Percentiles rank a stretch among this genome's conserved stretches.
Conservation (phyloP, 2,113 vertebrate genomes). For the Ctenodactylus gundi region DNA sequence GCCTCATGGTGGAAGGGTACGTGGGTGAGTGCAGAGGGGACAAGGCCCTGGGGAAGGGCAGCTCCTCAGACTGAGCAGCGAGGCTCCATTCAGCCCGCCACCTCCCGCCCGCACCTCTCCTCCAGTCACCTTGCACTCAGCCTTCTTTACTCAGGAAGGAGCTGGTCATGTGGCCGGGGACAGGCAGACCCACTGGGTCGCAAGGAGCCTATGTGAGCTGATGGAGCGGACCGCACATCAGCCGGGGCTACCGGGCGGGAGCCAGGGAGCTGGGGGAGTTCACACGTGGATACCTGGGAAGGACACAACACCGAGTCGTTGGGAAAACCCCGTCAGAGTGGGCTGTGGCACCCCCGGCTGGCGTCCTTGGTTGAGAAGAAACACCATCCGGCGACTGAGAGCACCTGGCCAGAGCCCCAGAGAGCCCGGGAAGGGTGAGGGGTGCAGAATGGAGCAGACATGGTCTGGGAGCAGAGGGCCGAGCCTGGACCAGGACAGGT, state of each 20-base stretch:
- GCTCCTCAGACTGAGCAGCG: too few relatives aligned
- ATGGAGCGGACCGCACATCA: fast-evolving
- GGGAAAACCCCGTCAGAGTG: not conserved
- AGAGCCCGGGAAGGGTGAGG: not conserved
- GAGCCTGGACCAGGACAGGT: fast-evolving
- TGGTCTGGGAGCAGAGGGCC: too few relatives aligned
- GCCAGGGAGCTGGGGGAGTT: too few relatives aligned
- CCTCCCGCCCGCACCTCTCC: not conserved
- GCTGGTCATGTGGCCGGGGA: not conserved
- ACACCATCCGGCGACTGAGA: not conserved
- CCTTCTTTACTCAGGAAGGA: not conserved
- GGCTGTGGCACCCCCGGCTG: fast-evolving
- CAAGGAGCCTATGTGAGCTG: not conserved
- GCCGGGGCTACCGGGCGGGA: not conserved
- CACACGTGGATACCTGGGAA: too few relatives aligned
- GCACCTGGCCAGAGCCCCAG: not conserved
- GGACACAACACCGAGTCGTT: too few relatives aligned
- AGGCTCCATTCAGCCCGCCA: too few relatives aligned
- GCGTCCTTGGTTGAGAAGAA: not conserved
- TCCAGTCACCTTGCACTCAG: not conserved
- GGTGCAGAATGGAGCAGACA: not conserved
- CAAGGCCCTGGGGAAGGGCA: too few relatives aligned
- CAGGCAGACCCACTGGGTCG: not conserved
- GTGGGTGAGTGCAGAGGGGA: not conserved
- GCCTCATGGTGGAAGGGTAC: not conserved